phyloP scores from a whole-genome alignment of 2,113 vertebrate genomes.

The Pseudorectes ferrugineus region DNA sequence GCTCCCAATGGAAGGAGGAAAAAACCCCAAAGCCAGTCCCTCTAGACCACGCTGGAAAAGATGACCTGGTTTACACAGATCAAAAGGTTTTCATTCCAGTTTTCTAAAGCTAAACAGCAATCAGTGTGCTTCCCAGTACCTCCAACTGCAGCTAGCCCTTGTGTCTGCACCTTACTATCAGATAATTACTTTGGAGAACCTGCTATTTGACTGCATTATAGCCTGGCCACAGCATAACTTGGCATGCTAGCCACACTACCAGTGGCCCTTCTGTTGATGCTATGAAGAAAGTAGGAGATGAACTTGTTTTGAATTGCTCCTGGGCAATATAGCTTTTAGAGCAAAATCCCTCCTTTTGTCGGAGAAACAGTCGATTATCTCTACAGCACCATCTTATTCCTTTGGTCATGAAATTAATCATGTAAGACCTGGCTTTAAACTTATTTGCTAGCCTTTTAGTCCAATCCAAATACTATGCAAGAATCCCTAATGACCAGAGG shows the following conservation, averaged over 20 bases:
- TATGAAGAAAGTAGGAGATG: background rate
- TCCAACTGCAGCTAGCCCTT: background rate
- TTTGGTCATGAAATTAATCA: background rate
- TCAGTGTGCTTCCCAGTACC: background rate
- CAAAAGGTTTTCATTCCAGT: background rate
- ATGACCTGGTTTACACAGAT: background rate
- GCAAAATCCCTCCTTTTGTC: background rate
- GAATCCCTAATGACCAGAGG: background rate
- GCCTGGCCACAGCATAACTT: background rate
- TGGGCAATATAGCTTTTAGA: background rate
- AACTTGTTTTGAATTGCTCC: background rate
- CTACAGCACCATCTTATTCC: background rate
- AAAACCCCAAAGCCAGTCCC: background rate
- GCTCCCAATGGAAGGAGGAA: background rate
- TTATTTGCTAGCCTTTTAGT: background rate
- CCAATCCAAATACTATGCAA: background rate
- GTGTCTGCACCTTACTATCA: background rate
- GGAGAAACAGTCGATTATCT: background rate
- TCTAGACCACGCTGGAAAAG: background rate
- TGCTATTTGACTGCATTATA: slow-evolving; percentile 11
- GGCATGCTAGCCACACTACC: background rate
- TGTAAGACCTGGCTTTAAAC: background rate
- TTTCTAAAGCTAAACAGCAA: background rate
- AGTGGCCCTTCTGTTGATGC: background rate
- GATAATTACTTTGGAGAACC: background rate